Conservation (phyloP, 2,113 vertebrate species). For the Rhinoderma darwinii region DNA sequence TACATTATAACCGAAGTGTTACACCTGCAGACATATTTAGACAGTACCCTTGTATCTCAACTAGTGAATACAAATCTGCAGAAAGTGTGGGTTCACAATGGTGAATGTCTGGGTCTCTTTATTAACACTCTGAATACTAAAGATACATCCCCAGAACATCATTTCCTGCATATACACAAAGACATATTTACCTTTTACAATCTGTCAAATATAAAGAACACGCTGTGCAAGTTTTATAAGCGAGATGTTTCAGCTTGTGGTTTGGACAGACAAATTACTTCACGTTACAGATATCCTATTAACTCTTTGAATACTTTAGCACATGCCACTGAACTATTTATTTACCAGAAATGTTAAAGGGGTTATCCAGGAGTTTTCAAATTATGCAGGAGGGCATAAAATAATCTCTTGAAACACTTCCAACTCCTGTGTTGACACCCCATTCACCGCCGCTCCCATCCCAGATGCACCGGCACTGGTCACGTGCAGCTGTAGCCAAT, state of each 20-base stretch:
- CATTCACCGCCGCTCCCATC: no score
- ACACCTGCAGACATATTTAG: no score
- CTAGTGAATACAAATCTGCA: no score
- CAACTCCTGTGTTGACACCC: no score
- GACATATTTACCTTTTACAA: conserved; percentile 23
- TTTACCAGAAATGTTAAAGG: no score
- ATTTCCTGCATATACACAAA: conserved; percentile 4
- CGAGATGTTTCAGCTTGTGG: conserved; percentile 28
- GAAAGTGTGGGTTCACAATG: no score
- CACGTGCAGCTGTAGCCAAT: no score
- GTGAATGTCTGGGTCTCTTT: no score
- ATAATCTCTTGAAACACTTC: no score
- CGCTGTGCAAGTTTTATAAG: conserved; percentile 18
- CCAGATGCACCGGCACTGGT: no score
- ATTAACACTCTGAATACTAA: background rate
- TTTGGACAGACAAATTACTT: background rate
- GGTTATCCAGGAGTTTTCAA: background rate
- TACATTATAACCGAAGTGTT: background rate
- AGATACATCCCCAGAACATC: background rate
- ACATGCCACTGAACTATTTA: background rate
- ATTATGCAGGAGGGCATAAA: no score
- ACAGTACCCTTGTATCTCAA: no score
- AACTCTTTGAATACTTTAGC: background rate
- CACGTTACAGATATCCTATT: background rate
- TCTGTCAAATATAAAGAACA: conserved; percentile 39